Evolutionary conservation across 2,797 vertebrate species (phyloP), one percentile per base, ranked within the genome.

Genomic region (Cossypha dichroa): DNA sequence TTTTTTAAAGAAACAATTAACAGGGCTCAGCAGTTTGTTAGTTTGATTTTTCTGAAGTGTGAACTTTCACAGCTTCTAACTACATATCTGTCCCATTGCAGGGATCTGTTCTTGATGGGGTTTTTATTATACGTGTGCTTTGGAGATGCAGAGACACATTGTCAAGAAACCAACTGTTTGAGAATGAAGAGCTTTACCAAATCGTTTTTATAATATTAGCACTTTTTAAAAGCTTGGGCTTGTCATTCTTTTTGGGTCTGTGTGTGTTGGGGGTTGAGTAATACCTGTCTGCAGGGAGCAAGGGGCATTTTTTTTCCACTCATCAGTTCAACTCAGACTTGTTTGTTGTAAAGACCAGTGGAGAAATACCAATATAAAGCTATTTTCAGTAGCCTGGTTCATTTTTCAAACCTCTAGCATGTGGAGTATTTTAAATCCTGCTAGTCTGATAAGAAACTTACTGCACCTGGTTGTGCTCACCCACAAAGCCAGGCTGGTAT

Each of bases 151-250:
- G 45, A 89, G 91, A 90, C 76, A 72, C 33, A 3, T 76, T 93
- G 76, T 94, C 95, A 87, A 69, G 92, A 91, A 93, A 91, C 83
- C 90, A 62, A 38, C 92, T 96, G 92, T 85, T 81, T 40, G 76
- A 93, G 76, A 76, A n/a, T 48, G 43, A 72, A 72, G 69, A 67
- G 84, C 75, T 87, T 92, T 76, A 86, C 85, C 28, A 46, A 15
- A 58, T 13, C 1, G 18, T 73, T 94, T 81, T 76, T 90, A 13
- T 62, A 78, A 70, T 82, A 54, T 93, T 88, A 84, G 63, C 40
- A 41, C 43, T 77, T 88, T 80, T 40, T 22, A 14, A 84, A 63
- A 46, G 43, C 64, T 64, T n/a, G n/a, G 41, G 20, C 21, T 78
- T 56, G 34, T 38, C 20, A 2, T 81, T 83, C 29, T 72, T 79